These are phyloP conservation scores for Eonycteris spelaea DNA, from an alignment of 2,113 vertebrate species.

Conservation along the genomic window DNA sequence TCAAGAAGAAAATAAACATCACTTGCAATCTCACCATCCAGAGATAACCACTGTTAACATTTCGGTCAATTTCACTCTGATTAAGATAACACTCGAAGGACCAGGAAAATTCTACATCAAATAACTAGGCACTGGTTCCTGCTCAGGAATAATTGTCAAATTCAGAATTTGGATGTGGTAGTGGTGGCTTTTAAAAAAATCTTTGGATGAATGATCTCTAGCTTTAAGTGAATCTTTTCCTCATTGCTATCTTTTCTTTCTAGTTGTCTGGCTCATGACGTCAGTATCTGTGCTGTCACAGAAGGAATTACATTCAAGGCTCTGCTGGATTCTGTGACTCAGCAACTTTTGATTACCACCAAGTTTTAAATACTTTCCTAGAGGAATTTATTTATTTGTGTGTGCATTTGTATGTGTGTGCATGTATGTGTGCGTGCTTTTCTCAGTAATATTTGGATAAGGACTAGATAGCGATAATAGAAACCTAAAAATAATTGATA, in stretches of 20 bases:
- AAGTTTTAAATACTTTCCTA: background rate
- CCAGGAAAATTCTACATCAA: background rate
- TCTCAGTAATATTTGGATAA: background rate
- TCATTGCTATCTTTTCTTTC: background rate
- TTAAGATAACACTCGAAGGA: constrained; percentile 8
- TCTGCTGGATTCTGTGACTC: background rate
- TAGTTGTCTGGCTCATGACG: background rate
- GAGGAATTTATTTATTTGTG: background rate
- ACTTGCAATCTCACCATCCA: background rate
- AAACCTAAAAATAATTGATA: background rate
- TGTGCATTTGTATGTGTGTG: background rate
- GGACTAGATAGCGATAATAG: background rate
- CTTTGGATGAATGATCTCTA: background rate
- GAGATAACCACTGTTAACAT: background rate
- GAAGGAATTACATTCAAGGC: background rate
- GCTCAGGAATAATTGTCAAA: background rate
- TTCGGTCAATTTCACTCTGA: background rate
- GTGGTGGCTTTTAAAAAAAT: background rate
- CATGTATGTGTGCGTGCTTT: background rate
- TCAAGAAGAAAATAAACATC: background rate
- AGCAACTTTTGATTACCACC: background rate
- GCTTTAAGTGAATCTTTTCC: background rate
- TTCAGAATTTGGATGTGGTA: background rate
- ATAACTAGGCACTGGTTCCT: background rate
- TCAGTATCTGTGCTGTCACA: background rate